These are phyloP conservation scores for Coenobita brevimanus DNA, from an alignment of 1,140 invertebrate genomes.

Conservation along the genomic window DNA sequence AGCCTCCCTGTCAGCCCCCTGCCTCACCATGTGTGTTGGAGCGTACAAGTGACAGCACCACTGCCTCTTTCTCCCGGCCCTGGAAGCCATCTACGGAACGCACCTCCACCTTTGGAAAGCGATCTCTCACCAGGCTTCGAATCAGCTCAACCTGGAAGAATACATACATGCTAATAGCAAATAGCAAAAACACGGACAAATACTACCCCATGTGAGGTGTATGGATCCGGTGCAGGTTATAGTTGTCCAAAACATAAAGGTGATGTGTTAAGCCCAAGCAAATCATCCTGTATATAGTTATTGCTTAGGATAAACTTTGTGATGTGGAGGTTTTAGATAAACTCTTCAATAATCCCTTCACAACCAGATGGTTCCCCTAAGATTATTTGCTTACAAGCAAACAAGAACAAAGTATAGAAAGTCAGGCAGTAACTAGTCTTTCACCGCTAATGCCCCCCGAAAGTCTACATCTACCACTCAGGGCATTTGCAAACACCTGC, in stretches of 20 bases:
- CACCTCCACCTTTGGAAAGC: constrained; percentile 75
- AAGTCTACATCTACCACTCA: not conserved
- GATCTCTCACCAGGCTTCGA: constrained; percentile 45
- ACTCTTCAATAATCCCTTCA: no score
- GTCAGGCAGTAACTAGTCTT: not conserved
- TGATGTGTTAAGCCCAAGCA: no score
- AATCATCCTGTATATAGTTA: no score
- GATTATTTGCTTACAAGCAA: no score
- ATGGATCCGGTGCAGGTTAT: not conserved
- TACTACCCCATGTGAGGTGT: not conserved
- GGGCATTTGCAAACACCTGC: not conserved
- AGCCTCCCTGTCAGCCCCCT: not conserved
- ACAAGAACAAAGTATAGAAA: no score
- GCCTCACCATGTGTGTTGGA: constrained; percentile 70
- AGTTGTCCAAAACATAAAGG: no score
- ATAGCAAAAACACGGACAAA: not conserved
- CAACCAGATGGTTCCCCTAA: no score
- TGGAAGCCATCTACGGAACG: constrained; percentile 80
- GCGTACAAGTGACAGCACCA: constrained; percentile 77
- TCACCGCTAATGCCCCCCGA: not conserved
- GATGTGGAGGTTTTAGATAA: no score
- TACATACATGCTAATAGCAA: not conserved
- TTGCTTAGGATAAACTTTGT: no score
- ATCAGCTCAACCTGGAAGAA: constrained; percentile 41
- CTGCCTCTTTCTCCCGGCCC: constrained; percentile 77